Evolutionary conservation across 1,140 invertebrate species (phyloP), one percentile per base, ranked within the genome.

Genomic region (Ceratosolen solmsi): DNA sequence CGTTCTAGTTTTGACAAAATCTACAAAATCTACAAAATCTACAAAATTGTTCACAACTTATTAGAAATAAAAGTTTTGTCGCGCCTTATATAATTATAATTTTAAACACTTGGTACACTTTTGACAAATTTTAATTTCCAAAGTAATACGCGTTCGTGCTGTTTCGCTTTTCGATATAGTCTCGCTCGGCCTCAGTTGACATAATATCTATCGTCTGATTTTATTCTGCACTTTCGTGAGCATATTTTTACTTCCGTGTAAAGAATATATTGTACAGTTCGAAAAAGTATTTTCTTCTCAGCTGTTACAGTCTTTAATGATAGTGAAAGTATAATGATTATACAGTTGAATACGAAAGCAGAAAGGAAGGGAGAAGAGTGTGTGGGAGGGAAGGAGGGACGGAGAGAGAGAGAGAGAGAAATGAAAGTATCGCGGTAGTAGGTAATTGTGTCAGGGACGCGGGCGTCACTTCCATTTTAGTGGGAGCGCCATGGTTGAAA

Each of bases 401-500:
- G n/a, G n/a, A 33, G 36, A 63, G 74, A 63, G 60, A 68, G 25
- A 56, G 65, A 60, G 65, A 79, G 71, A 74, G 56, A 80, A 75
- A 80, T 56, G 72, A 80, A 80, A 80, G 72, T 80, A 54, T 63
- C 3, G 79, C 15, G 70, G 54, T 72, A 72, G 70, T 83, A 77
- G 82, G 72, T 83, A 83, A 85, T 54, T 51, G 82, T 83, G 84
- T 85, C 84, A 85, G 79, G 84, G 80, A 75, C 80, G 72, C 49
- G 60, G 41, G 70, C 41, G 49, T 9, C 78, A 63, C 81, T 79
- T 79, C 76, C 73, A 79, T 71, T 79, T 79, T 58, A 58, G 58
- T 54, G 41, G 46, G 46, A 71, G 27, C 78, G 17, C n/a, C 13
- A 49, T 49, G 25, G 36, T 58, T 25, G 17, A 2, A 38, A 7